Base-by-base conservation (phyloP, 2,797 vertebrate species). In the Rhynchotus rufescens region DNA sequence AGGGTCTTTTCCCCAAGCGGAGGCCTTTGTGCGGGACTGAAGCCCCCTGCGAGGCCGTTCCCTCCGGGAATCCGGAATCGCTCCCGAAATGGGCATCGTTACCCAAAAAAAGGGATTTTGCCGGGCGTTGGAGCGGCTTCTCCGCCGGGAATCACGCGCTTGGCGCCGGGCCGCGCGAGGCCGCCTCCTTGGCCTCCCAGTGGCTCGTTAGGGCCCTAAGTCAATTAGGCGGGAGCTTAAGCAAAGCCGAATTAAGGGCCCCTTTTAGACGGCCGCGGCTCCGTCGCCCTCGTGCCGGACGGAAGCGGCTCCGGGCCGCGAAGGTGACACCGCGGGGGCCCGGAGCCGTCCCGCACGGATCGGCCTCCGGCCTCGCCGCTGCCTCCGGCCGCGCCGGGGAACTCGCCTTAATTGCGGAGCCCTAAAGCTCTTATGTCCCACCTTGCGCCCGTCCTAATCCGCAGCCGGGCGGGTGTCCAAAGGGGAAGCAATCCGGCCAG, bases 191-290 rank as follows among this genome's bases (percentile, higher is more conserved):
- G 8, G 78, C 66, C 56, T 80, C 21, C 9, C 28, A 26, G 15
- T 7, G 54, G 74, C 26, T 1, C 12, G 6, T 34, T 80, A 77
- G 30, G 79, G 44, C 71, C 62, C 15, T 89, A 85, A 93, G 92
- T 80, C 83, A 86, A 73, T 87, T 77, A 84, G 75, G 71, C 92
- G 77, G 71, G 8, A 73, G 89, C 75, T 94, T 92, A 89, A 2
- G 71, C 83, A 91, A 89, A 89, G 69, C 92, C 66, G 74, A 92
- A 89, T 89, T 92, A 86, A 68, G 26, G 14, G 1, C 7, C 82
- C 17, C 82, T 81, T 84, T 72, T 83, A 86, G 89, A 11, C 38
- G 1, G 65, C 34, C 3, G 4, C 60, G 62, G 69, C 65, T 79
- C 79, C 0, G 2, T 34, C 72, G 20, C 19, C 61, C 25, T 12